phyloP scores from a whole-genome alignment of 2,113 vertebrate genomes.

The Empidonax alnorum region DNA sequence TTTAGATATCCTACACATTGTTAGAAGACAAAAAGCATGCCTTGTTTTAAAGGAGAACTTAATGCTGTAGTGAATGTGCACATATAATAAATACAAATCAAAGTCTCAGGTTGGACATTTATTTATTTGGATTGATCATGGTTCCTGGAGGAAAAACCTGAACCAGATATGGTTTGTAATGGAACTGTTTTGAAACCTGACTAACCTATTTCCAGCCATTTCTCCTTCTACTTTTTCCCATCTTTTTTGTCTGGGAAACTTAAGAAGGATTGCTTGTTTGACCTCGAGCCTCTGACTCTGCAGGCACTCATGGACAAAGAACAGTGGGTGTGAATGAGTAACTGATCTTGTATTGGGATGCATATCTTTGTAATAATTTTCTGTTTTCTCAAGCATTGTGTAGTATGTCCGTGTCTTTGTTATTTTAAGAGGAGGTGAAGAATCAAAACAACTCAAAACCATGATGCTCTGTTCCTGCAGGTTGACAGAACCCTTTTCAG shows the following conservation, averaged over 20 bases:
- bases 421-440: not conserved
- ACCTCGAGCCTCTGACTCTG: not conserved
- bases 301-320: not conserved
- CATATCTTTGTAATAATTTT: not conserved
- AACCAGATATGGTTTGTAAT: not conserved
- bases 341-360: not conserved
- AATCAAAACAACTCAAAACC: not conserved
- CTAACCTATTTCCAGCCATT: not conserved
- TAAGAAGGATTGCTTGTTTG: not conserved
- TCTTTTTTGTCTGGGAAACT: not conserved
- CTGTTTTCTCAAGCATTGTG: not conserved
- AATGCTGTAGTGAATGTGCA: not conserved
- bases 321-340: not conserved
- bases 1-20: not conserved
- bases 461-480: not conserved
- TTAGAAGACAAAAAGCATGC: not conserved
- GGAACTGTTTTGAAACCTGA: not conserved
- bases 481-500: not conserved
- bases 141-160: not conserved
- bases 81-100: not conserved
- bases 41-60: not conserved
- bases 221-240: not conserved
- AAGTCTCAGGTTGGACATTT: not conserved
- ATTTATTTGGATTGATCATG: not conserved
- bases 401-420: not conserved